Conservation (phyloP, 2,888 invertebrate species). For the Pammene fasciana region DNA sequence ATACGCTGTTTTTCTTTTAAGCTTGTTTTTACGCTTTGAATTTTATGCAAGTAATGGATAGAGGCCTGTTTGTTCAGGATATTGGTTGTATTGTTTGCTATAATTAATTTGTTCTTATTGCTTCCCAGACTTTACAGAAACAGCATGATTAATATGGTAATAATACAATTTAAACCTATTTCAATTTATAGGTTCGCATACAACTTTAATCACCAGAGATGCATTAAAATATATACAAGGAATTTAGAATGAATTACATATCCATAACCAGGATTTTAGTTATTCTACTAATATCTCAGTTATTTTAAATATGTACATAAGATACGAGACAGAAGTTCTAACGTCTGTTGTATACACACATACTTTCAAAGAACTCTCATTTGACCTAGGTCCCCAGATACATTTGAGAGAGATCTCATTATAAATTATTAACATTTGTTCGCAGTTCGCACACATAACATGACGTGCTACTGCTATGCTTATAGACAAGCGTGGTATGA, state of each 20-base stretch:
- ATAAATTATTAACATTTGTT: neutral
- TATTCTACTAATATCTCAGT: too few species aligned
- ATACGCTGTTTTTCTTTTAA: neutral
- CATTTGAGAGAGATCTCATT: slow-evolving; percentile 1
- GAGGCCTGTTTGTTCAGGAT: neutral
- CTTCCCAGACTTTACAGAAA: too few species aligned
- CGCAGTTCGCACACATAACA: neutral
- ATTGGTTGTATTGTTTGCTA: neutral
- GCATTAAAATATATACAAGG: too few species aligned
- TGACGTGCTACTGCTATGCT: neutral
- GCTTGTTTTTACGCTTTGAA: neutral
- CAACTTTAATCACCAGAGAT: too few species aligned
- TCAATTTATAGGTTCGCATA: too few species aligned
- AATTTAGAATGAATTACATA: too few species aligned
- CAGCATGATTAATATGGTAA: too few species aligned
- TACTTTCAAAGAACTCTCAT: slow-evolving; percentile 8
- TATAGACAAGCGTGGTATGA: neutral
- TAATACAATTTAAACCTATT: too few species aligned
- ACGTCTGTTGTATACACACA: neutral
- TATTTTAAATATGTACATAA: too few species aligned
- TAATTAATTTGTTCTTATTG: neutral
- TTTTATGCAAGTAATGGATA: slow-evolving; percentile 11
- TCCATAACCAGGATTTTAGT: too few species aligned
- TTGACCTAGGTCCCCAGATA: neutral
- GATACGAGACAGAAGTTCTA: neutral